These are phyloP conservation scores for Dexiosoma caninum DNA, from an alignment of 2,888 invertebrate genomes.

Conservation along the genomic window DNA sequence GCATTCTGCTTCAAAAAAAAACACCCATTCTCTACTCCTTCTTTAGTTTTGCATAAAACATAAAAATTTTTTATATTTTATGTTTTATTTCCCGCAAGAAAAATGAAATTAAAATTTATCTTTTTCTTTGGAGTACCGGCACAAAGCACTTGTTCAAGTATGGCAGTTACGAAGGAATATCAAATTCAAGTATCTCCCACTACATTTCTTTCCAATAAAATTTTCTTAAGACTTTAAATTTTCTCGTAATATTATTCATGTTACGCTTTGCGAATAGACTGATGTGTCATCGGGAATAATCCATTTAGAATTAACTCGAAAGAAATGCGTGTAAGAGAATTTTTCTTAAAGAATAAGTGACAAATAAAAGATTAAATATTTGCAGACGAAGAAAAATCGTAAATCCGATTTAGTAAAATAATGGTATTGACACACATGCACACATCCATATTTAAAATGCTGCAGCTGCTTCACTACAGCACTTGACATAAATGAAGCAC, in stretches of 20 bases:
- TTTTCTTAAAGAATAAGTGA: not conserved
- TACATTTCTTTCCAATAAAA: too few species aligned
- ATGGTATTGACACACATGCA: too few species aligned
- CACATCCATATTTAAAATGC: not conserved
- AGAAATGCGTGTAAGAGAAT: constrained; percentile 4
- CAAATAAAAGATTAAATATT: not conserved
- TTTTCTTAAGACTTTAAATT: constrained; percentile 6
- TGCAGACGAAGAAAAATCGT: too few species aligned
- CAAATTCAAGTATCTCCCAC: constrained; percentile 29
- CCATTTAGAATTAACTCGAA: not conserved
- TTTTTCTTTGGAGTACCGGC: constrained; percentile 7
- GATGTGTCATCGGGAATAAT: constrained; percentile 18
- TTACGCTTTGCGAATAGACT: constrained; percentile 16
- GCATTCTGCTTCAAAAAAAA: not conserved
- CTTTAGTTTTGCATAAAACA: constrained; percentile 35
- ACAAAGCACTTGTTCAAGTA: not conserved
- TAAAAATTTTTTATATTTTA: constrained; percentile 41
- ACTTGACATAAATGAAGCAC: too few species aligned
- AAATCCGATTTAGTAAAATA: not conserved
- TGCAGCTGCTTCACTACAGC: too few species aligned
- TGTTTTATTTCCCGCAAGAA: constrained; percentile 41
- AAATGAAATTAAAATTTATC: constrained; percentile 28
- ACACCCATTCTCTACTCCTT: not conserved
- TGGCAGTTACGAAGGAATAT: not conserved
- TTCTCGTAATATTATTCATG: constrained; percentile 4